Conservation (phyloP, 2,797 vertebrate genomes). For the Gymnodraco acuticeps region DNA sequence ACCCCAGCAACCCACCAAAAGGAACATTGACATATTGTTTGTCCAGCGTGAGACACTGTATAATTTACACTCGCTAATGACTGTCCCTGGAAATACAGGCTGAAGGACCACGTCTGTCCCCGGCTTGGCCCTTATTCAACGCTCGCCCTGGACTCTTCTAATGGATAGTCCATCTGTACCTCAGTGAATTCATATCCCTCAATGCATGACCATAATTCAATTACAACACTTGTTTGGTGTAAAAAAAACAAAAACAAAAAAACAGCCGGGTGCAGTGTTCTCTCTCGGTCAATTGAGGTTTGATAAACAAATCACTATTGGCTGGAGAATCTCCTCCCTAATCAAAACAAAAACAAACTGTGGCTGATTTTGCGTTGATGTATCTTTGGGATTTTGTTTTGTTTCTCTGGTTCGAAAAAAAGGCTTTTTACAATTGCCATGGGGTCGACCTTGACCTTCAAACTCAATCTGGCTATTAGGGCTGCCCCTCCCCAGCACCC, state of each 20-base stretch:
- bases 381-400: slow-evolving; percentile 60
- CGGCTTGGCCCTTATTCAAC: slow-evolving; percentile 81
- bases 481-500: slow-evolving; percentile 81
- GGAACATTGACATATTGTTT: slow-evolving; percentile 89
- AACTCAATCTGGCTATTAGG: slow-evolving; percentile 88
- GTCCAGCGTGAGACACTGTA: slow-evolving; percentile 86
- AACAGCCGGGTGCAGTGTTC: slow-evolving; percentile 67
- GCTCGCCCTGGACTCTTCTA: slow-evolving; percentile 75
- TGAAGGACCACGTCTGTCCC: slow-evolving; percentile 82
- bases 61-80: slow-evolving; percentile 87
- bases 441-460: slow-evolving; percentile 89
- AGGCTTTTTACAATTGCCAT: slow-evolving; percentile 80
- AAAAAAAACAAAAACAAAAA: slow-evolving; percentile 47
- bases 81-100: slow-evolving; percentile 79
- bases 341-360: slow-evolving; percentile 78
- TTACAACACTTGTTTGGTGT: slow-evolving; percentile 78
- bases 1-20: slow-evolving; percentile 81
- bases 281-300: slow-evolving; percentile 62
- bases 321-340: slow-evolving; percentile 68
- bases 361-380: slow-evolving; percentile 48
- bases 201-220: slow-evolving; percentile 81
- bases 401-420: slow-evolving; percentile 43
- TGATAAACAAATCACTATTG: slow-evolving; percentile 75
- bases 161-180: slow-evolving; percentile 83
- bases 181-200: slow-evolving; percentile 82